phyloP scores from a whole-genome alignment of 2,797 vertebrate genomes.

The Catharus ustulatus region DNA sequence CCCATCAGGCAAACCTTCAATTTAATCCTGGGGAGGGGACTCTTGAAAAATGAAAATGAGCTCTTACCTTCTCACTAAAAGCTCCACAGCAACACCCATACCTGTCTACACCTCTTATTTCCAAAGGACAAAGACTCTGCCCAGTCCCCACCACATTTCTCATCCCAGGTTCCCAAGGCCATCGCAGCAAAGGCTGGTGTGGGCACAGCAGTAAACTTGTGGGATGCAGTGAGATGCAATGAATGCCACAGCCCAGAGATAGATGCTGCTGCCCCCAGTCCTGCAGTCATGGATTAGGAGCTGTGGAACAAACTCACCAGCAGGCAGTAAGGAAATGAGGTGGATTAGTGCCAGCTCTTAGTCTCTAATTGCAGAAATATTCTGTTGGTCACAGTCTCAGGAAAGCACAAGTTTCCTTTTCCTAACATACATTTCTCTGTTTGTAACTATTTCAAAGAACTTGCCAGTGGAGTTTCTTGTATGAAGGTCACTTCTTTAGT shows the following conservation, averaged over 20 bases:
- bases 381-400: not conserved
- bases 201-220: rapidly evolving
- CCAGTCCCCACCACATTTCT: not conserved
- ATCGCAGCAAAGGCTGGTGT: not conserved
- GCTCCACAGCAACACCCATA: not conserved
- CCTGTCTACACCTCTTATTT: not conserved
- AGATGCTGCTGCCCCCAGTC: not conserved
- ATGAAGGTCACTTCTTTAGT: not conserved
- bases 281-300: not conserved
- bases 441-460: not conserved
- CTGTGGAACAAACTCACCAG: not conserved
- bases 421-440: not conserved
- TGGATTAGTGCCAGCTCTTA: not conserved
- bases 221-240: not conserved
- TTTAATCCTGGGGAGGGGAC: not conserved
- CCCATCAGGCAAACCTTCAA: not conserved
- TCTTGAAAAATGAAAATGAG: not conserved
- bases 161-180: not conserved
- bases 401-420: not conserved
- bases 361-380: not conserved
- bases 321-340: not conserved
- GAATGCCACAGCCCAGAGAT: not conserved
- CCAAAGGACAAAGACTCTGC: not conserved
- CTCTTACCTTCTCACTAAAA: not conserved
- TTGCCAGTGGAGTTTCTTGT: not conserved